Evolutionary conservation across 2,113 vertebrate species (phyloP).

Genomic region (Rhinogobius similis): DNA sequence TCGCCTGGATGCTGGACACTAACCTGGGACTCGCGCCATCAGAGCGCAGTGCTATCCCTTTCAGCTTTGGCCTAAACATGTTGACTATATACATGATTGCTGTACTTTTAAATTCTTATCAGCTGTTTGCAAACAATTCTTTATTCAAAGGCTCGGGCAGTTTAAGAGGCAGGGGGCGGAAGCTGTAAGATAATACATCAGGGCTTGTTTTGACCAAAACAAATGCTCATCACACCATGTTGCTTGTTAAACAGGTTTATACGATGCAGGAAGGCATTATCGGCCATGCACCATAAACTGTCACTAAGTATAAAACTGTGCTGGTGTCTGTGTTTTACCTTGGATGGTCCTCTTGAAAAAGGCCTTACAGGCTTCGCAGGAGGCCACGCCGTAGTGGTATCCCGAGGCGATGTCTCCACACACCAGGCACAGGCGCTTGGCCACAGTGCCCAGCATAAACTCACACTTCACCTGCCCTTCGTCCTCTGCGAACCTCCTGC

Average conservation of each 20-base stretch:
- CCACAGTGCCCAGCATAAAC: constrained; percentile 84
- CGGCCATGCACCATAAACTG: constrained; percentile 32
- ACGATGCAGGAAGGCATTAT: constrained; percentile 36
- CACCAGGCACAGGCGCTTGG: constrained; percentile 80
- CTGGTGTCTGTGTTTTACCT: constrained; percentile 55
- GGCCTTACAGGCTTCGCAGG: constrained; percentile 80
- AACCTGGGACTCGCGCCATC: constrained; percentile 18
- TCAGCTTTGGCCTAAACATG: constrained; percentile 49
- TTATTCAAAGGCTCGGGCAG: constrained; percentile 48
- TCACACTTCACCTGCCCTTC: constrained; percentile 77
- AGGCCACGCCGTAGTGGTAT: constrained; percentile 80
- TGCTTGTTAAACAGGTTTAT: constrained; percentile 65
- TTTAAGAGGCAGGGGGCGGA: constrained; percentile 28
- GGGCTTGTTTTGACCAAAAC: constrained; percentile 65
- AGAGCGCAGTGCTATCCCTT: constrained; percentile 34
- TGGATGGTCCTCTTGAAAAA: constrained; percentile 82
- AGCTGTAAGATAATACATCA: constrained; percentile 44
- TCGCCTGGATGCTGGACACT: constrained; percentile 26
- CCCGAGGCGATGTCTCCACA: constrained; percentile 78
- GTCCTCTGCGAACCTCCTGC: constrained; percentile 65
- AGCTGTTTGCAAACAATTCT: constrained; percentile 69
- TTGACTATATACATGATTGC: constrained; percentile 56
- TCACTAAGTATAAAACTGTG: constrained; percentile 30
- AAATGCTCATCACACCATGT: constrained; percentile 46
- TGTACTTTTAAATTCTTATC: constrained; percentile 43